Evolutionary conservation across 2,113 vertebrate species (phyloP).

Genomic region (Proteles cristata): DNA sequence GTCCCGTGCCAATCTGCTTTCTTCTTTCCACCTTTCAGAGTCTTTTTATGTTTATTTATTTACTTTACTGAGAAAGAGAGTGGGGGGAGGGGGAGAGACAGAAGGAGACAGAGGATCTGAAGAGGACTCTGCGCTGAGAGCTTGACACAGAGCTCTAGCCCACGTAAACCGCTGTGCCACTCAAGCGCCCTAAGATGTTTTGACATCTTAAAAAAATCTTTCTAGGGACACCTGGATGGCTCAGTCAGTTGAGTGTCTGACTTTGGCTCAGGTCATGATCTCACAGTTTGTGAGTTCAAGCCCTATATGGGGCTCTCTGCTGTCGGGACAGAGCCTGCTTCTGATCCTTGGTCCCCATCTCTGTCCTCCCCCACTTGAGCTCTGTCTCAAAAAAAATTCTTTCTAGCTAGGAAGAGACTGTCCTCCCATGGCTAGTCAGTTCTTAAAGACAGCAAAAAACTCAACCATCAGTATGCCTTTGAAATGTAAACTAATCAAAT

Average conservation of each 20-base stretch:
- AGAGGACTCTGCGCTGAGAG: background rate
- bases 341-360: no score
- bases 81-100: background rate
- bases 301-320: no score
- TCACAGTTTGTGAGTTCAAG: no score
- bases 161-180: background rate
- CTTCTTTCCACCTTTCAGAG: background rate
- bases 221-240: background rate
- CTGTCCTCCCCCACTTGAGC: no score
- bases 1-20: background rate
- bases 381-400: background rate
- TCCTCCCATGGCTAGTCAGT: background rate
- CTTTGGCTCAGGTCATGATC: no score
- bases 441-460: background rate
- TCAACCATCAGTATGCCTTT: background rate
- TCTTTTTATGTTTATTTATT: background rate
- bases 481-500: background rate
- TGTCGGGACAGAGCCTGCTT: no score
- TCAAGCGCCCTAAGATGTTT: background rate
- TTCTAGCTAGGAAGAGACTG: background rate
- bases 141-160: background rate
- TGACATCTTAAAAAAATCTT: background rate
- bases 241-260: no score
- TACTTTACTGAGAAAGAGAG: background rate
- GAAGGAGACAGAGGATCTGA: background rate